phyloP scores from a whole-genome alignment of 2,797 vertebrate genomes.

The Morelia viridis region DNA sequence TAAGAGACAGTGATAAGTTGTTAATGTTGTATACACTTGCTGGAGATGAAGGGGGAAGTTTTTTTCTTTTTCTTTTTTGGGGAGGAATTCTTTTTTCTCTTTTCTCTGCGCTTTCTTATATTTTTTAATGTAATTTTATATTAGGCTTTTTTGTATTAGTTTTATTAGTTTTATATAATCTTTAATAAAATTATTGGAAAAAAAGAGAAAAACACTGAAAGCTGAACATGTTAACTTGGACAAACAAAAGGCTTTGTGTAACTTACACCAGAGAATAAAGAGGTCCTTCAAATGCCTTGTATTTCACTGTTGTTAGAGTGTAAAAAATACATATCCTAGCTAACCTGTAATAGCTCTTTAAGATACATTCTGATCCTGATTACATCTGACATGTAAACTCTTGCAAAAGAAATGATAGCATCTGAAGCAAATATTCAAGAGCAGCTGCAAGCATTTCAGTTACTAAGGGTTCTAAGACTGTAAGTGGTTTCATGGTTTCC shows the following conservation, averaged over 20 bases:
- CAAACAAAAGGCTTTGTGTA: constrained; percentile 54
- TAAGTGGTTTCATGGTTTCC: constrained; percentile 57
- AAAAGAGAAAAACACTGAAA: constrained; percentile 35
- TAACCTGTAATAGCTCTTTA: constrained; percentile 41
- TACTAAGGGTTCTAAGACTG: constrained; percentile 35
- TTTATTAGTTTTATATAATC: no score
- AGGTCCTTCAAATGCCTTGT: constrained; percentile 50
- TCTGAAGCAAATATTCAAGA: constrained; percentile 55
- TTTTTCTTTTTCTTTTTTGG: no score
- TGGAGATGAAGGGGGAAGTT: no score
- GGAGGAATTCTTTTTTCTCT: no score
- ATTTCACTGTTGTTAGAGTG: constrained; percentile 56
- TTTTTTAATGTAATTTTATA: no score
- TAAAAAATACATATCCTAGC: constrained; percentile 41
- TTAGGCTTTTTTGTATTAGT: no score
- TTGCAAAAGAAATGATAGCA: constrained; percentile 24
- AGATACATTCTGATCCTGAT: constrained; percentile 48
- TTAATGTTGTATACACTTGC: no score
- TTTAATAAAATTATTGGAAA: no score
- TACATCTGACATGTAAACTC: constrained; percentile 24
- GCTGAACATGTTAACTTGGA: constrained; percentile 38
- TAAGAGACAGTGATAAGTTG: no score
- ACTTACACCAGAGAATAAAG: constrained; percentile 46
- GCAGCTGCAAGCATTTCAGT: constrained; percentile 43
- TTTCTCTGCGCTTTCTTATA: no score